Conservation (phyloP, 1,140 invertebrate genomes). For the Drosophila chauvacae region DNA sequence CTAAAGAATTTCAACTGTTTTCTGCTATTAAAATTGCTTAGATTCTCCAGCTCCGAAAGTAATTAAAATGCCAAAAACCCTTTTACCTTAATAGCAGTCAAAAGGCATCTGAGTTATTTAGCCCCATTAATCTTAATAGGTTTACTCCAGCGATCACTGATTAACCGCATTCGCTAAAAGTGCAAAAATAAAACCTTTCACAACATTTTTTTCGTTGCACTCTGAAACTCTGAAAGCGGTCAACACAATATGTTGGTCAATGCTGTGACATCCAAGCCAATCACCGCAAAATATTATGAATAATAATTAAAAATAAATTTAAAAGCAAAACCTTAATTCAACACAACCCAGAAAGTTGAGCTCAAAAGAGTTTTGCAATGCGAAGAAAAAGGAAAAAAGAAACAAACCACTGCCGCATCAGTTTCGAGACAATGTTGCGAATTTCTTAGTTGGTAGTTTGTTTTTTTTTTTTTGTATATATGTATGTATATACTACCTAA, state of each 20-base stretch:
- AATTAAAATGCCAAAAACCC: background rate
- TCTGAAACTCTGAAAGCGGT: conserved; percentile 15
- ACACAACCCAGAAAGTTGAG: conserved; percentile 34
- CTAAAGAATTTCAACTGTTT: background rate
- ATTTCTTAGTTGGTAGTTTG: conserved; percentile 29
- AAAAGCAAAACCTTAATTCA: conserved; percentile 51
- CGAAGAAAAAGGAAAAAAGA: conserved; percentile 39
- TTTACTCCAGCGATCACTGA: conserved; percentile 6
- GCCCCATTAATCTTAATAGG: conserved; percentile 7
- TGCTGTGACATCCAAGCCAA: conserved; percentile 29
- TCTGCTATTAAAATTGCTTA: background rate
- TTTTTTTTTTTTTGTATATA: background rate
- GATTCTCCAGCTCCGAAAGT: no score
- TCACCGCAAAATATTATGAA: conserved; percentile 55
- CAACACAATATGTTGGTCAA: conserved; percentile 45
- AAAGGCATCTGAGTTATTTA: background rate
- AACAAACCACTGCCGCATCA: conserved; percentile 42
- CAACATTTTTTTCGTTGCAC: conserved; percentile 35
- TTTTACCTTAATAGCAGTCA: background rate
- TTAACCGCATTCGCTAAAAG: conserved; percentile 2
- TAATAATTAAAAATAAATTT: conserved; percentile 67
- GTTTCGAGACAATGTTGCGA: conserved; percentile 57
- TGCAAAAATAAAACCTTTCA: conserved; percentile 27
- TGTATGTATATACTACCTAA: background rate
- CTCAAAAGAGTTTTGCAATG: conserved; percentile 49